Conservation (phyloP, 2,113 vertebrate genomes). For the Corythaixoides concolor region DNA sequence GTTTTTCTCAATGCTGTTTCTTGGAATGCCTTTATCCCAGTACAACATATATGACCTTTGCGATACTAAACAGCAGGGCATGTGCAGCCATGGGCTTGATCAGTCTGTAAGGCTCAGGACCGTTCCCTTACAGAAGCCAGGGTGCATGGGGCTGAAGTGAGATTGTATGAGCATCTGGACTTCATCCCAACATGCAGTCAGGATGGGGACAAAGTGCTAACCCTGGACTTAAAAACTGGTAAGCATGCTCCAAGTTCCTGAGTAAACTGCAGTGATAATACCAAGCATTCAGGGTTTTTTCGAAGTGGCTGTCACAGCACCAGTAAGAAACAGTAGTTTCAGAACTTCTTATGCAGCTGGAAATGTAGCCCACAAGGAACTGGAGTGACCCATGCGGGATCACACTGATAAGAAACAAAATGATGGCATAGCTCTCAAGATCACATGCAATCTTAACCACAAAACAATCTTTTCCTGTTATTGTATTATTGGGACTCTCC, state of each 20-base stretch:
- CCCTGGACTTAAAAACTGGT: background rate
- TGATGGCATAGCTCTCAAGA: background rate
- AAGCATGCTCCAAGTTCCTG: background rate
- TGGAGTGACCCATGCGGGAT: background rate
- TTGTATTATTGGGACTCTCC: background rate
- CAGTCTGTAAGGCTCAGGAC: background rate
- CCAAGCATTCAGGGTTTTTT: background rate
- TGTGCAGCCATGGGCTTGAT: background rate
- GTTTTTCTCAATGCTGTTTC: background rate
- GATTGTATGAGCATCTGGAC: background rate
- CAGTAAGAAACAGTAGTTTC: background rate
- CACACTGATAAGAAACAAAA: background rate
- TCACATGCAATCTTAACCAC: background rate
- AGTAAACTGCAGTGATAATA: background rate
- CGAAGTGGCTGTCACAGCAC: background rate
- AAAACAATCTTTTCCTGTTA: background rate
- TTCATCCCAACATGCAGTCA: background rate
- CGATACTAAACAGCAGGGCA: background rate
- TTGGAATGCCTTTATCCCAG: background rate
- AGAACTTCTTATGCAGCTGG: background rate
- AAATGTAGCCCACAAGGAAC: background rate
- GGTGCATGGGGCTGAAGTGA: background rate
- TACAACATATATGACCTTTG: background rate
- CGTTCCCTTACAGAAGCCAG: background rate
- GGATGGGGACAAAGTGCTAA: background rate